A percentile compares a stretch with the other conserved stretches of the same genome.
phyloP scores from a whole-genome alignment of 2,797 vertebrate genomes.

The Muraenolepis orangiensis region DNA sequence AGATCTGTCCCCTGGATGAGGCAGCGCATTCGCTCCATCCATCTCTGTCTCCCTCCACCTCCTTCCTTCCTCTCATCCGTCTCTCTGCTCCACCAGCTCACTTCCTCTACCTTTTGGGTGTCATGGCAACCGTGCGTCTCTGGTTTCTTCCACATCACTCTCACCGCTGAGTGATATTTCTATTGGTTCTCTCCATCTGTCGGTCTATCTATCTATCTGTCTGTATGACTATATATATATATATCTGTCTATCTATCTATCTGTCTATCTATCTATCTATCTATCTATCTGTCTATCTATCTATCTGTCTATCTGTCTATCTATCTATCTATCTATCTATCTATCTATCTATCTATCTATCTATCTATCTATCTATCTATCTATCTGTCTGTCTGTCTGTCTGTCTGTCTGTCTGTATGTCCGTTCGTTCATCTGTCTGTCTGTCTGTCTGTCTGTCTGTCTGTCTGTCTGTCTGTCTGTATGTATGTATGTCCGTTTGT shows the following conservation, averaged over 20 bases:
- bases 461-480: not conserved
- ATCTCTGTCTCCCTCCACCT: conserved; percentile 57
- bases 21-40: conserved; percentile 69
- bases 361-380: not conserved
- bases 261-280: not conserved
- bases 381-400: not conserved
- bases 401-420: not conserved
- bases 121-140: conserved; percentile 52
- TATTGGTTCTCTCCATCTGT: not conserved
- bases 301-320: not conserved
- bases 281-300: not conserved
- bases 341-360: not conserved
- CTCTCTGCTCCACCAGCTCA: conserved; percentile 64
- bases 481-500: not conserved
- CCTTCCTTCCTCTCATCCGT: conserved; percentile 68
- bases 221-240: not conserved
- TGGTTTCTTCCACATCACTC: conserved; percentile 61
- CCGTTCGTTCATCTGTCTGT: too few species aligned
- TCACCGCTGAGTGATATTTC: conserved; percentile 19
- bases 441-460: not conserved
- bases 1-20: conserved; percentile 46
- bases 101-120: conserved; percentile 52
- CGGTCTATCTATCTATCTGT: not conserved
- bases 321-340: not conserved
- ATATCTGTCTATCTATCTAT: not conserved